Base-by-base conservation (phyloP, 1,140 invertebrate species). In the Penaeus japonicus region DNA sequence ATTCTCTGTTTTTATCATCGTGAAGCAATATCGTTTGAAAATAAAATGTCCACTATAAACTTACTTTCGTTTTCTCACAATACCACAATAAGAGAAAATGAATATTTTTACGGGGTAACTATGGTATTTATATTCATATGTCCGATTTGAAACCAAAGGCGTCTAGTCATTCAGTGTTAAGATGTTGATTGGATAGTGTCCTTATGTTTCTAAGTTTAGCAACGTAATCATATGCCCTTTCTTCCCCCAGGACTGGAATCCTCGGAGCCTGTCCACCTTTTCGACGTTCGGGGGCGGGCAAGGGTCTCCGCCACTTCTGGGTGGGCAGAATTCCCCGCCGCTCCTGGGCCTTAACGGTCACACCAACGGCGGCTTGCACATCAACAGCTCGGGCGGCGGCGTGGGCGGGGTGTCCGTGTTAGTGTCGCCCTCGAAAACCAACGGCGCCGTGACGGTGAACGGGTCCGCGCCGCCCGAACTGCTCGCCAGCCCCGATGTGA, bases 211-310 rank as follows among this genome's bases (percentile, higher is more conserved):
- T 47, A 10, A 47, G 7, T 10, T 47, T 12, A 47, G 2, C 5
- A 12, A 4, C 12, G 7, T 47, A 47, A 47, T 47, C 7, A 47
- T 2, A 2, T 0, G 0, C 7, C 5, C 2, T 47, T 39, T n/a
- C n/a, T 32, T 77, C 17, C 89, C 90, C n/a, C 91, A 92, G 91
- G 91, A 92, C 87, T 92, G 92, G 92, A 91, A 91, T 79, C 91
- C 92, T 39, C 91, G 92, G 24, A 92, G 91, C 54, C 87, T 92
- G n/a, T 92, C 92, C 27, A 92, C 90, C 47, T 92, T 92, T 90
- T 92, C 92, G 65, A 92, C 92, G 22, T 92, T 92, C 86, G 90
- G 91, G 39, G 90, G 92, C 39, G 90, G 90, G 32, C 62, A 87
- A 81, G 65, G 77, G 30, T 78, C 89, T 35, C 78, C 87, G 22